Evolutionary conservation across 2,888 invertebrate species (phyloP).

Genomic region (Suillia variegata): DNA sequence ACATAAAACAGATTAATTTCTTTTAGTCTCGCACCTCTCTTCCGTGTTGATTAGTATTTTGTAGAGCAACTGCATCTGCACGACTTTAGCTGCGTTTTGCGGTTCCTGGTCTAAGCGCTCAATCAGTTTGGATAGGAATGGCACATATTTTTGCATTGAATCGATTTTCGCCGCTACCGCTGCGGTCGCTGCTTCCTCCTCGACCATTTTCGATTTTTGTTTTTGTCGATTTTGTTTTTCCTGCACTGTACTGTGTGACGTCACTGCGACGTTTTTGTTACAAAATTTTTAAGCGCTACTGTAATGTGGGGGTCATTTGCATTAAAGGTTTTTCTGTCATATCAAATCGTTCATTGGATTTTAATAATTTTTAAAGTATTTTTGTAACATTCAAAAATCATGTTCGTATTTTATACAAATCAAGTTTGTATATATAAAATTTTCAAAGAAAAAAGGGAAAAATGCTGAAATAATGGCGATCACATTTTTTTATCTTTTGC

Average conservation of each 20-base stretch:
- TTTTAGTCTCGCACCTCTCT: background rate
- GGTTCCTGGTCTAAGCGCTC: slow-evolving; percentile 22
- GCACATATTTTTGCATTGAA: slow-evolving; percentile 37
- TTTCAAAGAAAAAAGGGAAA: background rate
- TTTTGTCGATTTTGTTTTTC: too few species aligned
- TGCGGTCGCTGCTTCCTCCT: slow-evolving; percentile 15
- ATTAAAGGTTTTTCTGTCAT: too few species aligned
- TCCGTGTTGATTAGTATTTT: background rate
- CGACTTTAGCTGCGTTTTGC: slow-evolving; percentile 16
- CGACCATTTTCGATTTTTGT: background rate
- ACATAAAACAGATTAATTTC: background rate
- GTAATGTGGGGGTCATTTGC: too few species aligned
- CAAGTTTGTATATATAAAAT: too few species aligned
- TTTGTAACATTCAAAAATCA: too few species aligned
- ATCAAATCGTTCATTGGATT: too few species aligned
- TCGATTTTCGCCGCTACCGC: slow-evolving; percentile 36
- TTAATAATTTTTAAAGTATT: too few species aligned
- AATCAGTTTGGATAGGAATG: slow-evolving; percentile 32
- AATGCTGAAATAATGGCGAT: slow-evolving; percentile 2
- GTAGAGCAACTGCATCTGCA: slow-evolving; percentile 23
- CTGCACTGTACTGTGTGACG: background rate
- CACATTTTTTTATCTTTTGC: background rate
- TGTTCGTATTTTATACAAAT: too few species aligned
- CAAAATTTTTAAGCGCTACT: too few species aligned
- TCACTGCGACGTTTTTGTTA: too few species aligned